phyloP scores from a whole-genome alignment of 30 jellyfish, hydroid and myxozoan genomes.

The Chrysaora quinquecirrha region DNA sequence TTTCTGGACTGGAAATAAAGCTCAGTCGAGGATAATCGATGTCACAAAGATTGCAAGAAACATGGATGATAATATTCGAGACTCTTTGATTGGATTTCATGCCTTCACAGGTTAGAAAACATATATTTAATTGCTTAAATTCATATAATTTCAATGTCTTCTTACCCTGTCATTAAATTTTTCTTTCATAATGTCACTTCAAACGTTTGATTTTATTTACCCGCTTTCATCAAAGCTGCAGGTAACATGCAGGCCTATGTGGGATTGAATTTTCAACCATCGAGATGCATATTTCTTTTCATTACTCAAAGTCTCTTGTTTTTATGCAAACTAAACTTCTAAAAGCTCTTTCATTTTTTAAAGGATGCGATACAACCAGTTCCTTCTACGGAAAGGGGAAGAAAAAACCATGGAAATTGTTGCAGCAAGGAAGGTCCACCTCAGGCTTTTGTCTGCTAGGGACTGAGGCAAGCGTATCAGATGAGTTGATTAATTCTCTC shows the following conservation, averaged over 20 bases:
- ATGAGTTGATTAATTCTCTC: neutral
- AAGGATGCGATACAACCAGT: slow-evolving; percentile 20
- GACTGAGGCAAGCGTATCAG: slow-evolving; percentile 6
- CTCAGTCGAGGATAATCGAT: neutral
- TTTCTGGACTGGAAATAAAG: slow-evolving; percentile 2
- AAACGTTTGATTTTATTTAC: neutral
- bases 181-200: neutral
- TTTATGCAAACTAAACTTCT: neutral
- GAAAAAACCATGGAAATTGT: neutral
- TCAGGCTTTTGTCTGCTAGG: slow-evolving; percentile 1
- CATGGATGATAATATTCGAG: neutral
- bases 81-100: slow-evolving; percentile 6
- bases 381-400: slow-evolving; percentile 26
- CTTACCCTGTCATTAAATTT: neutral
- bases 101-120: slow-evolving; percentile 9
- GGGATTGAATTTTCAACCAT: neutral
- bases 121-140: neutral
- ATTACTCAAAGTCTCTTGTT: neutral
- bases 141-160: neutral
- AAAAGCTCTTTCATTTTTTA: slow-evolving; percentile 1
- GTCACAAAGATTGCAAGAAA: slow-evolving; percentile 8
- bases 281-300: neutral
- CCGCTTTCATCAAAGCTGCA: neutral
- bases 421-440: slow-evolving; percentile 9
- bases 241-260: slow-evolving; percentile 5